Evolutionary conservation across 1,140 invertebrate genomes (phyloP), one percentile per base, ranked within the genome.

Genomic region (Cryptotermes secundus): DNA sequence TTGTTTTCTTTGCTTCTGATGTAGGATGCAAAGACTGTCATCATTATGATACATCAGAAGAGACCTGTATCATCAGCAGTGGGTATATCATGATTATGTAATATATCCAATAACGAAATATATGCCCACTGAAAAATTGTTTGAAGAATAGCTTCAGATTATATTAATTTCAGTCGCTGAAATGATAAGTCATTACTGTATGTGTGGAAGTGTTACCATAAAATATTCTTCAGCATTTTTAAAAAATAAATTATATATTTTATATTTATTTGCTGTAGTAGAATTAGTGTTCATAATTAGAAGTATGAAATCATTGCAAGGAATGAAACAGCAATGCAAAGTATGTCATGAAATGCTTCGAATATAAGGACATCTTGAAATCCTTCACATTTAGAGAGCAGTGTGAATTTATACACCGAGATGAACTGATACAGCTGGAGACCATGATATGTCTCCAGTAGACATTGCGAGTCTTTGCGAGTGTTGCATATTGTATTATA

Each of bases 211-310:
- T 72, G 59, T 72, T 72, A 72, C 59, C 59, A 31, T 72, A 72
- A 26, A 12, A 31, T 72, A 72, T 72, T 72, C 59, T 31, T 72
- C 59, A 72, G 59, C 59, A 72, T 72, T 72, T 72, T 72, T 72
- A 31, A 72, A n/a, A 72, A 72, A 72, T 72, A 72, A 72, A 72
- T 72, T 72, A 72, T 72, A 72, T 72, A 72, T 72, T 72, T 72
- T 72, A 72, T 72, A 72, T 72, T 72, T 72, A 72, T 72, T 72
- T 72, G 59, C 59, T 72, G 59, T 72, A 26, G 59, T 72, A 72
- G 59, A 4, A 72, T n/a, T 72, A 72, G 59, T 72, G 59, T 72
- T 72, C 31, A 72, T 72, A 72, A 72, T 72, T 72, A 72, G 59
- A 31, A 72, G n/a, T 49, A 49, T 49, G 45, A 31, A 72, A 31